Evolutionary conservation across 2,113 vertebrate species (phyloP).

Genomic region (Crotalus viridis): DNA sequence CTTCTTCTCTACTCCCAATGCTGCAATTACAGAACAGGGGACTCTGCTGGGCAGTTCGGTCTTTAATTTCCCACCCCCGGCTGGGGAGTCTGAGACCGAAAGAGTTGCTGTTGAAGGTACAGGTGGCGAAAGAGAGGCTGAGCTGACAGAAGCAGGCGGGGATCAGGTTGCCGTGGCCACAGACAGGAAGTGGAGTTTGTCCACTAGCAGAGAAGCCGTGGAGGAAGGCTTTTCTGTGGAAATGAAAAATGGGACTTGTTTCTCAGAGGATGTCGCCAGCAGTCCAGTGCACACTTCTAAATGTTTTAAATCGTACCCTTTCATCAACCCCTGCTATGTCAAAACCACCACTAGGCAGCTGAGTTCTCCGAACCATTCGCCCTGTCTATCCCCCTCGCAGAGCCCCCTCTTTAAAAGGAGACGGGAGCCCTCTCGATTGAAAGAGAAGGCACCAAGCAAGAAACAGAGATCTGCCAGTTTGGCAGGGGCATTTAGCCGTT

Average conservation of each 20-base stretch:
- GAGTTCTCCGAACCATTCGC: constrained; percentile 87
- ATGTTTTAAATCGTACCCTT: constrained; percentile 83
- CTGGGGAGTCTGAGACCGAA: constrained; percentile 42
- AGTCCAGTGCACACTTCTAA: constrained; percentile 73
- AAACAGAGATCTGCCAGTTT: constrained; percentile 77
- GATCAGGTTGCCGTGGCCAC: constrained; percentile 39
- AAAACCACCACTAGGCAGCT: constrained; percentile 94
- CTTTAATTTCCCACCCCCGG: constrained; percentile 15
- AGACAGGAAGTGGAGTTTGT: constrained; percentile 24
- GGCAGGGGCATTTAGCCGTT: constrained; percentile 79
- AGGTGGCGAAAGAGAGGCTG: constrained; percentile 16
- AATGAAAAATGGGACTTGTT: constrained; percentile 51
- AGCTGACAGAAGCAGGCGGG: constrained; percentile 23
- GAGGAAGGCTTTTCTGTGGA: constrained; percentile 21
- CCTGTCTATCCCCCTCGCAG: constrained; percentile 81
- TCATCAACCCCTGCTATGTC: constrained; percentile 87
- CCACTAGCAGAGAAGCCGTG: constrained; percentile 43
- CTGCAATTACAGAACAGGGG: constrained; percentile 6
- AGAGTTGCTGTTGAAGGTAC: constrained; percentile 45
- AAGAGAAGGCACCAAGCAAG: constrained; percentile 57
- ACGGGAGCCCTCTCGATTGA: constrained; percentile 64
- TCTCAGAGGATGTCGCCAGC: constrained; percentile 53
- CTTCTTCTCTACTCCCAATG: constrained; percentile 4
- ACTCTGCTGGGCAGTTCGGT: constrained; percentile 6
- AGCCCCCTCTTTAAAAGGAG: constrained; percentile 80